A percentile compares a stretch with the other conserved stretches of the same genome.
Evolutionary conservation across 2,797 vertebrate genomes (phyloP).

Genomic region (Micropoecilia bifurca): DNA sequence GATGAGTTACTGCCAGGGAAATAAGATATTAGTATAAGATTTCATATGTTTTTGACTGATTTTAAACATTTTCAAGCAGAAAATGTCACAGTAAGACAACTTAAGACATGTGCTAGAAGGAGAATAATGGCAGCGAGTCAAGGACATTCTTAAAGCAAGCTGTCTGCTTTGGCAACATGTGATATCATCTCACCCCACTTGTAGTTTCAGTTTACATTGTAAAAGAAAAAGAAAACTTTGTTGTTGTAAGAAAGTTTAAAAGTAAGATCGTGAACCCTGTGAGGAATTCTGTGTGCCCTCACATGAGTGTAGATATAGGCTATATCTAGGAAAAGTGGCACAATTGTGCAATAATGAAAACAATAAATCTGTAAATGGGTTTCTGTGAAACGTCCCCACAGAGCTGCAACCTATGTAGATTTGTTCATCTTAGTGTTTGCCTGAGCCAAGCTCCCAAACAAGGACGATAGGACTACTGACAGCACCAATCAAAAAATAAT

Average conservation of each 20-base stretch:
- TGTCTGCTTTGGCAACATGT: slow-evolving; percentile 35
- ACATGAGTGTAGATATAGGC: not conserved
- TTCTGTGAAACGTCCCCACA: not conserved
- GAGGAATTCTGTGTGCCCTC: not conserved
- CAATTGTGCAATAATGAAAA: not conserved
- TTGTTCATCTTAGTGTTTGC: not conserved
- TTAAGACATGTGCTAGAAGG: slow-evolving; percentile 15
- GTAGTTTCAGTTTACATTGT: slow-evolving; percentile 31
- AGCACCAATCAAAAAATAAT: not conserved
- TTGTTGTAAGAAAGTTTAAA: slow-evolving; percentile 36
- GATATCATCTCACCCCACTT: slow-evolving; percentile 39
- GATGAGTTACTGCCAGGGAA: slow-evolving; percentile 21
- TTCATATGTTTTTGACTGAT: slow-evolving; percentile 25
- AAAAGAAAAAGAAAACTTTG: slow-evolving; percentile 34
- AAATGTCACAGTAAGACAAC: slow-evolving; percentile 33
- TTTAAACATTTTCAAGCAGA: slow-evolving; percentile 21
- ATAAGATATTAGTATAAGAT: slow-evolving; percentile 29
- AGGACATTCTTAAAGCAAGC: slow-evolving; percentile 33
- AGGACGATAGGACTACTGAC: not conserved
- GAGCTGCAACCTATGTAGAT: not conserved
- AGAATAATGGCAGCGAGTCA: slow-evolving; percentile 28
- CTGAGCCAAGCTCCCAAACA: not conserved
- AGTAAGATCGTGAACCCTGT: not conserved
- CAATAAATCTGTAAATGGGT: not conserved
- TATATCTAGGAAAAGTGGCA: not conserved